Percentiles rank a stretch among this genome's conserved stretches.
Evolutionary conservation across 2,113 vertebrate species (phyloP).

Genomic region (Festucalex cinctus): DNA sequence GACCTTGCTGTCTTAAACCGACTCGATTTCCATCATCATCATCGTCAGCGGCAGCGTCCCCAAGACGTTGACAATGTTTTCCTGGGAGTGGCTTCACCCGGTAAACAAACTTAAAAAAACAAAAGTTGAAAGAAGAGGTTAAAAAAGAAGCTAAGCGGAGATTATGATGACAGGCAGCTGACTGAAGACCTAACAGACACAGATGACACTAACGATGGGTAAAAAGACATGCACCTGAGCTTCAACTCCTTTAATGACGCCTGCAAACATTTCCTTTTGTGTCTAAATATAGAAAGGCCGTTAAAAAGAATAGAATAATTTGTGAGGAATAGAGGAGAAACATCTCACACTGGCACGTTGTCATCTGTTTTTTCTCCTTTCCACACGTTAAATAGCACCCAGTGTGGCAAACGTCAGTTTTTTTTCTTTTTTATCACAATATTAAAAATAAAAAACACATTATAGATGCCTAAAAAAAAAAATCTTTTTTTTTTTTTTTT

Average conservation of each 20-base stretch:
- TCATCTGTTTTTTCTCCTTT: conserved; percentile 34
- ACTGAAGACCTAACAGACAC: background rate
- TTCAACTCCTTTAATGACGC: background rate
- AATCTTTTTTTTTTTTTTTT: background rate
- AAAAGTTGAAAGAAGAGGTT: too few relatives aligned
- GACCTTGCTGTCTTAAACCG: conserved; percentile 30
- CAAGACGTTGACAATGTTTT: too few relatives aligned
- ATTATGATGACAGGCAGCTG: too few relatives aligned
- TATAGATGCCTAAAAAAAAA: conserved; percentile 22
- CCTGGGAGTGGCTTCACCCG: too few relatives aligned
- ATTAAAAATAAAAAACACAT: conserved; percentile 17
- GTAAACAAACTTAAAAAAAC: too few relatives aligned
- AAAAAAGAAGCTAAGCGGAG: too few relatives aligned
- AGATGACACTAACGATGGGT: background rate
- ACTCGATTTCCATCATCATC: conserved; percentile 2
- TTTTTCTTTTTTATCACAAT: conserved; percentile 35
- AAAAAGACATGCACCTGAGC: conserved; percentile 10
- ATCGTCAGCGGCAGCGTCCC: too few relatives aligned
- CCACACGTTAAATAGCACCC: conserved; percentile 55
- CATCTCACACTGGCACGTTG: conserved; percentile 34
- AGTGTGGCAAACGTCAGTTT: conserved; percentile 30
- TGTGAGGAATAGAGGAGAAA: conserved; percentile 11
- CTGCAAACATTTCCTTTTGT: conserved; percentile 9
- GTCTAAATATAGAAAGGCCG: conserved; percentile 46
- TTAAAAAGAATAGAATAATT: conserved; percentile 2